Evolutionary conservation across 92 coral and sea anemone species (phyloP), one percentile per base, ranked within the genome.

Genomic region (Diadumene lineata): DNA sequence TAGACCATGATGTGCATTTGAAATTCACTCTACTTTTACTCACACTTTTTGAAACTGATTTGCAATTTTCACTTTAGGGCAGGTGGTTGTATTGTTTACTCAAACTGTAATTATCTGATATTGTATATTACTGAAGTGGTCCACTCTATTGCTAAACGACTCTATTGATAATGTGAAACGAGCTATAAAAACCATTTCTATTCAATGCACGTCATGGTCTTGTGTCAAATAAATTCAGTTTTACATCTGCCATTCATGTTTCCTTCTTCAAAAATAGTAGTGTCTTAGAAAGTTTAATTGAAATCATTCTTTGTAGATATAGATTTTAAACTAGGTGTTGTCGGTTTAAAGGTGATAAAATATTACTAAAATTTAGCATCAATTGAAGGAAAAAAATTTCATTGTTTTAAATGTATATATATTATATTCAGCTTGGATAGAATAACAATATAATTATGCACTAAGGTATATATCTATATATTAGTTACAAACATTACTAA

Each of bases 1-100:
- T 72, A 72, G 66, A 56, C 53, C 77, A 72, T 72, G 75, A 48
- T 72, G 65, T 34, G 66, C 66, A 32, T 51, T 15, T 9, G 71
- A 24, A 29, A 62, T 28, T 56, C 15, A 38, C 6, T 38, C 13
- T 38, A 4, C 13, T 38, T 6, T 38, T 66, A n/a, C 38, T 16
- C 48, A 32, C 48, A 1, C 30, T 61, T 27, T 30, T 66, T 51
- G 11, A 0, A 2, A 46, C 7, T 16, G 21, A 65, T 38, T 31
- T 65, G 22, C 34, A 65, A 16, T 26, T 65, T 26, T 11, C n/a
- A 4, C 13, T 13, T 13, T 38, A 13, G 13, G 48, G 60, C 64
- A 58, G 64, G 64, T 58, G 64, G 64, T 26, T 23, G 2, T 9
- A 58, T 58, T 58, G 64, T 58, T 22, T 22, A 17, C 23, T 22